A percentile compares a stretch with the other conserved stretches of the same genome.
Conservation (phyloP, 2,888 invertebrate species). For the Hermaeophaga mercurialis region DNA sequence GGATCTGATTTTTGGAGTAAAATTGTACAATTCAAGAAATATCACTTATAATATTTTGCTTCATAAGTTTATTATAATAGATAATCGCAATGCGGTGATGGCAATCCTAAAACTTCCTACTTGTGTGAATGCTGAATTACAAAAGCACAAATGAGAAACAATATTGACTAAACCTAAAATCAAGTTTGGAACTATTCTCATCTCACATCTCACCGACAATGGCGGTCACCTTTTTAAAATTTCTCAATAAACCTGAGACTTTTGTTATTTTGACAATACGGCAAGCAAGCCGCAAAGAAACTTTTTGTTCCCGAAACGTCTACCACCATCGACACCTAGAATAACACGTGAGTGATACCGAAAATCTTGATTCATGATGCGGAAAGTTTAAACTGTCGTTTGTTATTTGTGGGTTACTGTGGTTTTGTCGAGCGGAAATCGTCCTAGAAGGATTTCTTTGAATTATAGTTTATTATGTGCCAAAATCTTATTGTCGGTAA, state of each 20-base stretch:
- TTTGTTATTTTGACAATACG: constrained; percentile 18
- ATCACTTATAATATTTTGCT: too few relatives aligned
- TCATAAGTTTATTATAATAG: too few relatives aligned
- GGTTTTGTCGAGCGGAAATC: constrained; percentile 13
- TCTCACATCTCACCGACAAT: constrained; percentile 4
- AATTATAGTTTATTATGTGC: too few relatives aligned
- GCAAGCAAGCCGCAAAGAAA: constrained; percentile 38
- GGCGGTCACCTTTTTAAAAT: constrained; percentile 10
- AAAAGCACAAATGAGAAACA: constrained; percentile 21
- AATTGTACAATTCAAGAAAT: too few relatives aligned
- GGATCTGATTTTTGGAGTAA: too few relatives aligned
- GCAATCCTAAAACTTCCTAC: too few relatives aligned
- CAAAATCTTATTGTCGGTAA: too few relatives aligned
- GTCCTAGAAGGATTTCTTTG: not conserved
- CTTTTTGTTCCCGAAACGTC: constrained; percentile 46
- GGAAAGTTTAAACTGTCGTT: constrained; percentile 42
- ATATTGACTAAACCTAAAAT: constrained; percentile 21
- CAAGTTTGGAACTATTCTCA: constrained; percentile 13
- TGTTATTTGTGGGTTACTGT: constrained; percentile 3
- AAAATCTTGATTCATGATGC: constrained; percentile 46
- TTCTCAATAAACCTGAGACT: constrained; percentile 8
- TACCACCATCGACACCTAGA: constrained; percentile 46
- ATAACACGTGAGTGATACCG: constrained; percentile 40
- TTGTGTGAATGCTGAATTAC: constrained; percentile 12
- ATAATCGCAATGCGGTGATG: too few relatives aligned